These are phyloP conservation scores for Montipora capitata DNA, from an alignment of 92 coral and sea anemone genomes.

Conservation along the genomic window DNA sequence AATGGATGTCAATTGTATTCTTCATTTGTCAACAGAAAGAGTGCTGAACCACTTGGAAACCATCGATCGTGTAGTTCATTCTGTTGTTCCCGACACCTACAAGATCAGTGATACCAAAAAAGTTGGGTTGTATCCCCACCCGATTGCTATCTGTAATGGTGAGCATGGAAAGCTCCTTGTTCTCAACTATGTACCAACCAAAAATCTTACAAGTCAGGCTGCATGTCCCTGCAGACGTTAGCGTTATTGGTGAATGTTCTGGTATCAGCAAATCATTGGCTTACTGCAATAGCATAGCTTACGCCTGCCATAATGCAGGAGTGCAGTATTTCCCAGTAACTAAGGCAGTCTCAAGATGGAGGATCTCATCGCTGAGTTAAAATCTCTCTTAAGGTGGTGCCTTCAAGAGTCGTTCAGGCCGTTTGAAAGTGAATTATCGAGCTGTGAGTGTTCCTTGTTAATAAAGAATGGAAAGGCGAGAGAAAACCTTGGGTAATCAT, in stretches of 20 bases:
- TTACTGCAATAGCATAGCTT: conserved; percentile 39
- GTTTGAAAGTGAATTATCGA: too few relatives aligned
- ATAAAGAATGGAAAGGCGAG: too few relatives aligned
- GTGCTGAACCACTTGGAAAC: conserved; percentile 1
- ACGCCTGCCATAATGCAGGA: conserved; percentile 21
- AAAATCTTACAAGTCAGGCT: neutral
- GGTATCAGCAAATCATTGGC: conserved; percentile 14
- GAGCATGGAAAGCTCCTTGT: neutral
- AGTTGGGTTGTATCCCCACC: conserved; percentile 36
- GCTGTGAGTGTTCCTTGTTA: too few relatives aligned
- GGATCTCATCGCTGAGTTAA: too few relatives aligned
- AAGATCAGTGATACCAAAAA: conserved; percentile 29
- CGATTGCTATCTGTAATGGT: conserved; percentile 28
- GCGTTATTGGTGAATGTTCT: conserved; percentile 26
- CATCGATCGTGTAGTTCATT: conserved; percentile 29
- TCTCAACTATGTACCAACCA: conserved; percentile 22
- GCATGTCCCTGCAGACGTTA: neutral
- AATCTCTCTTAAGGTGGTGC: too few relatives aligned
- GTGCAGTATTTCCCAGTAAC: conserved; percentile 20
- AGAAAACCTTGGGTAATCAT: too few relatives aligned
- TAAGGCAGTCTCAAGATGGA: neutral
- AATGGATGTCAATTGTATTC: neutral
- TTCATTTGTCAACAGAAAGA: conserved; percentile 5
- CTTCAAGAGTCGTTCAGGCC: too few relatives aligned
- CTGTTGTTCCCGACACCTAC: conserved; percentile 33